Evolutionary conservation across 2,888 invertebrate genomes (phyloP).

Genomic region (Parasteatoda lunata): DNA sequence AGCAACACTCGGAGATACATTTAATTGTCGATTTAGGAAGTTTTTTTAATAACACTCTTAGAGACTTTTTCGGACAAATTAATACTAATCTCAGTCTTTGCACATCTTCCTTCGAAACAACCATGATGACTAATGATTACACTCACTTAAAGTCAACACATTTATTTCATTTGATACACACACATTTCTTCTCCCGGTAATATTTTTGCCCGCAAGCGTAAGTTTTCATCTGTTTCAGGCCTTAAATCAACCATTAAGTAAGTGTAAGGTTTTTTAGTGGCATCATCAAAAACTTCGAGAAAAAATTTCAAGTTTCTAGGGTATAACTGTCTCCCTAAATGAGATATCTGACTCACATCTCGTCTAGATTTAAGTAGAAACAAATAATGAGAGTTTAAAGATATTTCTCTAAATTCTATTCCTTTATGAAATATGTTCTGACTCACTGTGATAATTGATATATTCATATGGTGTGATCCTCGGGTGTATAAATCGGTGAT

Average conservation of each 20-base stretch:
- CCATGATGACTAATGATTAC: not conserved
- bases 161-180: slow-evolving; percentile 9
- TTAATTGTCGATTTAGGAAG: not conserved
- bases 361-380: slow-evolving; percentile 18
- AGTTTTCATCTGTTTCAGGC: not conserved
- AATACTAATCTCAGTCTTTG: not conserved
- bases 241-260: slow-evolving; percentile 11
- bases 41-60: not conserved
- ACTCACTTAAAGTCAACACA: not conserved
- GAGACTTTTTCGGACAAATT: not conserved
- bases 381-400: slow-evolving; percentile 27
- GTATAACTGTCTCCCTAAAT: slow-evolving; percentile 19
- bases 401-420: slow-evolving; percentile 26
- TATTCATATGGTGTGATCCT: slow-evolving; percentile 32
- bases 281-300: slow-evolving; percentile 14
- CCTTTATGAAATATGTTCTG: slow-evolving; percentile 36
- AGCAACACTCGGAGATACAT: slow-evolving; percentile 3
- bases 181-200: not conserved
- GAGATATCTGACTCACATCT: slow-evolving; percentile 5
- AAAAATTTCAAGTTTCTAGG: slow-evolving; percentile 13
- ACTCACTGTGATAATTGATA: slow-evolving; percentile 13
- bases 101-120: not conserved
- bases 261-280: not conserved
- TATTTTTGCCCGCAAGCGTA: not conserved
- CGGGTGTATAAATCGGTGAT: slow-evolving; percentile 12